phyloP scores from a whole-genome alignment of 2,888 invertebrate species.

The Anaspis maculata region DNA sequence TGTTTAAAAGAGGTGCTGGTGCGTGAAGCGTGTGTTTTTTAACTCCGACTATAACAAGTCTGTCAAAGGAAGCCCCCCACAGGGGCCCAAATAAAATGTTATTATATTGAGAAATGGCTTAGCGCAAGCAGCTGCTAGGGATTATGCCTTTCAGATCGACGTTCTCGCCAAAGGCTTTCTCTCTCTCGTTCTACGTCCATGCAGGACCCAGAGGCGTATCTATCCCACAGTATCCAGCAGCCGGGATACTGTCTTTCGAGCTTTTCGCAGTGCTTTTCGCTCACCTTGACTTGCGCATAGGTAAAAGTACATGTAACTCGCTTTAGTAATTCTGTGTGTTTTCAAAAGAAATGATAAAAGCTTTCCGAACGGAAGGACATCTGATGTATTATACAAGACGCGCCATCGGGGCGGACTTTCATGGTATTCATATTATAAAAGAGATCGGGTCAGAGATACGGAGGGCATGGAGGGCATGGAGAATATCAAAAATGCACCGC shows the following conservation, averaged over 20 bases:
- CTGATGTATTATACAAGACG: background rate
- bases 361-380: background rate
- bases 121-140: constrained; percentile 31
- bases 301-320: too few relatives aligned
- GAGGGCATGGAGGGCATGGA: background rate
- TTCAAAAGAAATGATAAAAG: too few relatives aligned
- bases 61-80: constrained; percentile 33
- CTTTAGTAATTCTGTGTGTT: too few relatives aligned
- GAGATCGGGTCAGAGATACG: constrained; percentile 6
- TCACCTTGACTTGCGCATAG: background rate
- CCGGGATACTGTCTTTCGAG: too few relatives aligned
- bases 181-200: too few relatives aligned
- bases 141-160: constrained; percentile 29
- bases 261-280: background rate
- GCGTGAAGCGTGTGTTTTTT: constrained; percentile 34
- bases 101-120: constrained; percentile 35
- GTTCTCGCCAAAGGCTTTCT: constrained; percentile 13
- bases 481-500: constrained; percentile 1
- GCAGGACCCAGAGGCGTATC: too few relatives aligned
- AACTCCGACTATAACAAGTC: constrained; percentile 31
- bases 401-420: background rate
- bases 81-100: constrained; percentile 33
- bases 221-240: too few relatives aligned
- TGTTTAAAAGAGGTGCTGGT: constrained; percentile 30
- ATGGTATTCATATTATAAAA: too few relatives aligned